Conservation (phyloP, 2,113 vertebrate species). For the Micronycteris hirsuta region DNA sequence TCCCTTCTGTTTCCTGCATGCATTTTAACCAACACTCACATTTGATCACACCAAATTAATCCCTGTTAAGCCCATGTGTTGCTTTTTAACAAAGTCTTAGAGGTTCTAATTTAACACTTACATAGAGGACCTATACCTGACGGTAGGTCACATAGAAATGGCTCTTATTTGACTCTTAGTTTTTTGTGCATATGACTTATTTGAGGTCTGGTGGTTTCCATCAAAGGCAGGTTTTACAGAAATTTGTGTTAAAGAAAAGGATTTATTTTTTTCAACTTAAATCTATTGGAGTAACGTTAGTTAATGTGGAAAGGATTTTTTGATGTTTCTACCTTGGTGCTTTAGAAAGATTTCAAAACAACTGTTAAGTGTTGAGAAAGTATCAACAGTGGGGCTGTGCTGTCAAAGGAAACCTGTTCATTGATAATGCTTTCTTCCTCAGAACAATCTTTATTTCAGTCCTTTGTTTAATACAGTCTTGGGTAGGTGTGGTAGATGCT, state of each 20-base stretch:
- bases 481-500: conserved; percentile 43
- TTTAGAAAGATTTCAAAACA: background rate
- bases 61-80: background rate
- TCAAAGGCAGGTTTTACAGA: background rate
- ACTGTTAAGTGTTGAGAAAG: too few species aligned
- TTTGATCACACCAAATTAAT: background rate
- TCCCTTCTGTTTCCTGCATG: background rate
- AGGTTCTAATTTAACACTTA: background rate
- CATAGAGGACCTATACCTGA: background rate
- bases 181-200: background rate
- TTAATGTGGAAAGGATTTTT: background rate
- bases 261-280: background rate
- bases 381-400: background rate
- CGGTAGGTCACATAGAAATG: background rate
- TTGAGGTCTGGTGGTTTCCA: background rate
- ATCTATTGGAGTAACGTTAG: background rate
- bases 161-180: background rate
- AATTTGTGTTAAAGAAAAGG: background rate
- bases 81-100: background rate
- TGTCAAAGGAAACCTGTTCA: background rate
- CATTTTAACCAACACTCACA: background rate
- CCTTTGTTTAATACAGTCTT: conserved; percentile 34
- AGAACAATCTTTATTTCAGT: background rate
- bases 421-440: background rate
- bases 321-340: background rate